These are phyloP conservation scores for Turdus rufiventris DNA, from an alignment of 2,113 vertebrate genomes.

Conservation along the genomic window DNA sequence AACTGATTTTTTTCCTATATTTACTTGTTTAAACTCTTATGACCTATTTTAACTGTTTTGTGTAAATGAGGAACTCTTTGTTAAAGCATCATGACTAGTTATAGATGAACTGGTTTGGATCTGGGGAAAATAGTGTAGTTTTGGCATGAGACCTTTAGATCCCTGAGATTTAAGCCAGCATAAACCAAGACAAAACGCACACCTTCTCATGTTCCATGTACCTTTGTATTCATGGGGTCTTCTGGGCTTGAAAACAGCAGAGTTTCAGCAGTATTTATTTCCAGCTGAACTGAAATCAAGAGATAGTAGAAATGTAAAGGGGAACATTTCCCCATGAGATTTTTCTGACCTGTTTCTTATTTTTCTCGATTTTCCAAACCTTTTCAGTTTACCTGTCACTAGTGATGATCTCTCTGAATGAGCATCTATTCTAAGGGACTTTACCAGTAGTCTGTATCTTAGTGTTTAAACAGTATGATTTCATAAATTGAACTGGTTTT, in stretches of 20 bases:
- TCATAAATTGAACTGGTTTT: constrained; percentile 16
- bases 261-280: constrained; percentile 1
- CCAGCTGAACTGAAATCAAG: not conserved
- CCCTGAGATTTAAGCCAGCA: not conserved
- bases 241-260: not conserved
- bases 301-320: not conserved
- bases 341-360: not conserved
- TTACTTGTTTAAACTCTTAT: constrained; percentile 45
- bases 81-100: constrained; percentile 37
- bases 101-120: constrained; percentile 42
- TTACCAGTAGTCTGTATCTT: not conserved
- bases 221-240: not conserved
- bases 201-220: not conserved
- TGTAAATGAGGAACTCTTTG: constrained; percentile 57
- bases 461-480: constrained; percentile 21
- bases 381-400: constrained; percentile 29
- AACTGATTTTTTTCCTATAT: not conserved
- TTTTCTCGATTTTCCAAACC: not conserved
- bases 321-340: not conserved
- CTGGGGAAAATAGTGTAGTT: not conserved
- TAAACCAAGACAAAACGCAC: not conserved
- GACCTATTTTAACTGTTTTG: constrained; percentile 51
- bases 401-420: not conserved
- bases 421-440: constrained; percentile 14
- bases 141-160: not conserved